These are phyloP conservation scores for Alsophila aescularia DNA, from an alignment of 2,888 invertebrate species.

Conservation along the genomic window DNA sequence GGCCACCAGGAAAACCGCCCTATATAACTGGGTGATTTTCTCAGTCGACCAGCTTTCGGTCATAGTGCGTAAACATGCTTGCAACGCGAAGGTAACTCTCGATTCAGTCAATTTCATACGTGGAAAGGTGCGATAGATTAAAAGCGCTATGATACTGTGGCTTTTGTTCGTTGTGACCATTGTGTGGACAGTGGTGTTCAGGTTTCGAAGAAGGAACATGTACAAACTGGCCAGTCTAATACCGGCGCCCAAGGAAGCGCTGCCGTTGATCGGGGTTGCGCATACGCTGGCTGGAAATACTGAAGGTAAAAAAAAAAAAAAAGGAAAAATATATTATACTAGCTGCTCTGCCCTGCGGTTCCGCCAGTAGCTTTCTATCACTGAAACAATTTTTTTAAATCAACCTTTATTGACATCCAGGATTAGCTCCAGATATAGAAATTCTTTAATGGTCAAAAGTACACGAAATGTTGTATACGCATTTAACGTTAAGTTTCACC, in stretches of 20 bases:
- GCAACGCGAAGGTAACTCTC: slow-evolving; percentile 10
- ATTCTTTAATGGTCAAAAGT: too few species aligned
- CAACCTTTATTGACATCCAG: too few species aligned
- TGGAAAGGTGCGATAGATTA: slow-evolving; percentile 3
- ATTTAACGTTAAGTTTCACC: too few species aligned
- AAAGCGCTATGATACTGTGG: slow-evolving; percentile 55
- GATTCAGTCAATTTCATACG: slow-evolving; percentile 19
- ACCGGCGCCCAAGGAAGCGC: slow-evolving; percentile 40
- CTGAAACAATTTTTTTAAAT: too few species aligned
- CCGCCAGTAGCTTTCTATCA: too few species aligned
- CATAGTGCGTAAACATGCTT: slow-evolving; percentile 8
- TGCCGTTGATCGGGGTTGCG: slow-evolving; percentile 63
- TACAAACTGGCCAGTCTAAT: slow-evolving; percentile 57
- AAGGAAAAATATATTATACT: too few species aligned
- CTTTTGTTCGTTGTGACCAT: slow-evolving; percentile 46
- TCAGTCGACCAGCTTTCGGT: slow-evolving; percentile 1
- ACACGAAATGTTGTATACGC: too few species aligned
- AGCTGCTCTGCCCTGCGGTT: too few species aligned
- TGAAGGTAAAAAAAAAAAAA: slow-evolving; percentile 64
- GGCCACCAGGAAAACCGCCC: slow-evolving; percentile 7
- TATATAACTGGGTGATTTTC: slow-evolving; percentile 14
- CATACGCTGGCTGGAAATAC: slow-evolving; percentile 55
- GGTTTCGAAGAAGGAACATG: slow-evolving; percentile 60
- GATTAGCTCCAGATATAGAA: too few species aligned
- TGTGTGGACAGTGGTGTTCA: slow-evolving; percentile 52